Evolutionary conservation across 2,113 vertebrate species (phyloP), one percentile per base, ranked within the genome.

Genomic region (Corapipo altera): DNA sequence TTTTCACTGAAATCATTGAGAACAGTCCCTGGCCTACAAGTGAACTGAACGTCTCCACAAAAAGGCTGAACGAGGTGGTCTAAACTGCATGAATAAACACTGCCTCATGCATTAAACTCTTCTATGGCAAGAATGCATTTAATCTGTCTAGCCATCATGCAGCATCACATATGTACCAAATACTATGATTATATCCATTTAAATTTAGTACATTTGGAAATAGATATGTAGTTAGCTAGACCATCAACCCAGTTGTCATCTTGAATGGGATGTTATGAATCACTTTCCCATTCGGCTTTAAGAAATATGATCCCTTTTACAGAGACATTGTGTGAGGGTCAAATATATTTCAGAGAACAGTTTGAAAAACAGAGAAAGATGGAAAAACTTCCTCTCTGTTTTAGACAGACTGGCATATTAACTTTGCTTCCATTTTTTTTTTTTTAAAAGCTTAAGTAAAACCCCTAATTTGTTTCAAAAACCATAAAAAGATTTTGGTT

Each of bases 201-300:
- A 96, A 96, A 96, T 96, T 96, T 95, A 96, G 96, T 88, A 65
- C 94, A 24, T 93, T 92, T 95, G 67, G 52, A 97, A 97, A 95
- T 46, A 92, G 95, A 92, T 95, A 81, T 35, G 69, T 64, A 92
- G 95, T 83, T 93, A 96, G 85, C 78, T 35, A 85, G 85, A 75
- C 88, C 24, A 52, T 52, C 55, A 90, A 64, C 12, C 20, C 95
- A 92, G 93, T 90, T 95, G 93, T 96, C 90, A 88, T 93, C 65
- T 19, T 75, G 64, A 92, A 91, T 77, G 84, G 75, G 93, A 92
- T 77, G 76, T 88, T 96, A 74, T 94, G 95, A 95, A 97, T 96
- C 52, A 94, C 91, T 95, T 96, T 97, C 93, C 85, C 44, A 46
- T 95, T 96, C 81, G 9, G 64, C 39, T 92, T 95, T 76, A 84